Evolutionary conservation across 2,888 invertebrate species (phyloP).

Genomic region (Pseudococcus longispinus): DNA sequence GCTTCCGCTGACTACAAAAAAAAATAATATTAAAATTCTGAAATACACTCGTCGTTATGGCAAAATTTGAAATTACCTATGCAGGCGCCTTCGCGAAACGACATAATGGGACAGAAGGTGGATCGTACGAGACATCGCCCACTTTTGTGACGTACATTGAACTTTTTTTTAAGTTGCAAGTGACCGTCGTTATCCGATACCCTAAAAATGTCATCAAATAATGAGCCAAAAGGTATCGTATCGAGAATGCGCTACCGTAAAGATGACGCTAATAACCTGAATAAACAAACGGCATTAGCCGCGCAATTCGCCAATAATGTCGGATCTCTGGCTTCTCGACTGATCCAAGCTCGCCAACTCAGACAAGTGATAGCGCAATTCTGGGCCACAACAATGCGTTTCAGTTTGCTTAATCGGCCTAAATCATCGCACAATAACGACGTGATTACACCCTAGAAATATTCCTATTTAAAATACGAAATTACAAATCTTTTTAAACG

Average conservation of each 20-base stretch:
- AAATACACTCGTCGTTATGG: neutral
- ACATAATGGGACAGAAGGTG: conserved; percentile 86
- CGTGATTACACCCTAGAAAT: conserved; percentile 69
- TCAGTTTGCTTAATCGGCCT: conserved; percentile 73
- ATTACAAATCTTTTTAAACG: neutral
- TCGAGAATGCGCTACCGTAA: no score
- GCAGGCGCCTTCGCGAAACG: conserved; percentile 81
- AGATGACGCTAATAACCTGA: conserved; percentile 64
- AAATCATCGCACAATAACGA: conserved; percentile 75
- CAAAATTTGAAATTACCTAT: conserved; percentile 66
- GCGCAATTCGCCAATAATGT: conserved; percentile 80
- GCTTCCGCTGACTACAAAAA: conserved; percentile 72
- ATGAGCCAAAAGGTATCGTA: neutral
- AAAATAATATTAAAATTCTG: conserved; percentile 2
- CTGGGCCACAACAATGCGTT: conserved; percentile 69
- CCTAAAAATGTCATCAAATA: conserved; percentile 63
- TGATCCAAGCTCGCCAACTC: conserved; percentile 82
- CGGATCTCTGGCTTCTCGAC: conserved; percentile 75
- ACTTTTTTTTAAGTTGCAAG: conserved; percentile 71
- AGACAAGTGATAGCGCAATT: conserved; percentile 76
- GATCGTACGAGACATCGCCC: conserved; percentile 70
- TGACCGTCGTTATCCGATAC: conserved; percentile 73
- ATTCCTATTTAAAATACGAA: neutral
- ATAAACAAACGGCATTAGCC: conserved; percentile 76
- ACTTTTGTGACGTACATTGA: conserved; percentile 70